Percentiles rank a stretch among this genome's conserved stretches.
Conservation (phyloP, 2,888 invertebrate genomes). For the Anoncus sp. region DNA sequence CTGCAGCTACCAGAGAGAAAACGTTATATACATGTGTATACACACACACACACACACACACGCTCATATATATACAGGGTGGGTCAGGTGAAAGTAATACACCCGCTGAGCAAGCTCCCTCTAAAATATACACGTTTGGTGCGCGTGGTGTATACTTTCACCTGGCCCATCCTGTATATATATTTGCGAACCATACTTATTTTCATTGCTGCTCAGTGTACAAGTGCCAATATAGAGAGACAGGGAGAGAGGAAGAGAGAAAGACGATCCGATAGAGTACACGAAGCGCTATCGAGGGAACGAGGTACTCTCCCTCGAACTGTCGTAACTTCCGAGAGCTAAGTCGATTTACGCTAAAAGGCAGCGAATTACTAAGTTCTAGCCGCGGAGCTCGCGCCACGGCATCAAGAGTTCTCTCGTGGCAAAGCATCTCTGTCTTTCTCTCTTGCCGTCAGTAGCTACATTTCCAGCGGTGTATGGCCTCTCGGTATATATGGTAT, state of each 20-base stretch:
- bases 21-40: background rate
- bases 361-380: constrained; percentile 66
- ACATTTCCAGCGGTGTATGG: constrained; percentile 28
- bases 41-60: background rate
- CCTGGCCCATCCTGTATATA: no score
- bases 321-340: constrained; percentile 63
- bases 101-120: no score
- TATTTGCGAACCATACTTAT: constrained; percentile 21
- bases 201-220: constrained; percentile 20
- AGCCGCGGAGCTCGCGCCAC: constrained; percentile 47
- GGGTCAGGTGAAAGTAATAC: no score
- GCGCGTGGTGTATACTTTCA: no score
- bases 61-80: no score
- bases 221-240: constrained; percentile 38
- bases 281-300: constrained; percentile 40
- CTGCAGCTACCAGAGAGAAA: constrained; percentile 33
- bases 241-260: constrained; percentile 9
- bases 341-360: constrained; percentile 65
- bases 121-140: no score
- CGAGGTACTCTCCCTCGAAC: constrained; percentile 62
- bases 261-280: constrained; percentile 40
- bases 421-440: constrained; percentile 38
- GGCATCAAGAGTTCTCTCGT: constrained; percentile 42
- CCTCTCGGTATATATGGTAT: constrained; percentile 39
- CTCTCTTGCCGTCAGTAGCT: constrained; percentile 24